Evolutionary conservation across 2,113 vertebrate genomes (phyloP).

Genomic region (Scopus umbretta): DNA sequence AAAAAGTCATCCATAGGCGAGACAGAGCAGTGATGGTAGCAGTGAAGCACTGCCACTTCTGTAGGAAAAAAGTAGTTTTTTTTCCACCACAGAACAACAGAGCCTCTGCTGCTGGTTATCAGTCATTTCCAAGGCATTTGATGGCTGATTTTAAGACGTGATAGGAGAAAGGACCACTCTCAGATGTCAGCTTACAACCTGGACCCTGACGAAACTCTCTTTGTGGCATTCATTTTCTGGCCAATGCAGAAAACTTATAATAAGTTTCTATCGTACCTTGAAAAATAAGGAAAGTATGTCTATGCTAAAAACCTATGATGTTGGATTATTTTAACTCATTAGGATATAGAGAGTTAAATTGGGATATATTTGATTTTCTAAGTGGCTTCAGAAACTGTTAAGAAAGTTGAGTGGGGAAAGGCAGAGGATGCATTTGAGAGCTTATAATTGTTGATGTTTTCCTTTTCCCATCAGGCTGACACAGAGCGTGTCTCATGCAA

Average conservation of each 20-base stretch:
- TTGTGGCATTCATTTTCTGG: neutral
- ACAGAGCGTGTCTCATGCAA: neutral
- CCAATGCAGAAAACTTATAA: neutral
- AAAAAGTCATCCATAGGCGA: neutral
- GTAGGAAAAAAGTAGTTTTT: neutral
- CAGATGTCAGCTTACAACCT: neutral
- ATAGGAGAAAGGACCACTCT: neutral
- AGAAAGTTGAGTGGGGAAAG: neutral
- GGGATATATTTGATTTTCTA: neutral
- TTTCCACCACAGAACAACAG: neutral
- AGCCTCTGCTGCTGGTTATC: neutral
- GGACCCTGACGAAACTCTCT: neutral
- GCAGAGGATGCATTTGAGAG: neutral
- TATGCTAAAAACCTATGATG: neutral
- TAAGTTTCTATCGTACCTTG: neutral
- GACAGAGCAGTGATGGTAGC: neutral
- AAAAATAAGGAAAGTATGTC: neutral
- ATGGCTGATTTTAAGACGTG: neutral
- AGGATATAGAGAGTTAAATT: neutral
- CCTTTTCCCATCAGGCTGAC: slow-evolving; percentile 34
- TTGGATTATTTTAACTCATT: neutral
- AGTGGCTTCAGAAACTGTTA: neutral
- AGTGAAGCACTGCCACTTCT: neutral
- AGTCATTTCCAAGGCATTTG: neutral
- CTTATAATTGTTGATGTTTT: slow-evolving; percentile 1